phyloP scores from a whole-genome alignment of 2,888 invertebrate species.

The Drosophila falleni region DNA sequence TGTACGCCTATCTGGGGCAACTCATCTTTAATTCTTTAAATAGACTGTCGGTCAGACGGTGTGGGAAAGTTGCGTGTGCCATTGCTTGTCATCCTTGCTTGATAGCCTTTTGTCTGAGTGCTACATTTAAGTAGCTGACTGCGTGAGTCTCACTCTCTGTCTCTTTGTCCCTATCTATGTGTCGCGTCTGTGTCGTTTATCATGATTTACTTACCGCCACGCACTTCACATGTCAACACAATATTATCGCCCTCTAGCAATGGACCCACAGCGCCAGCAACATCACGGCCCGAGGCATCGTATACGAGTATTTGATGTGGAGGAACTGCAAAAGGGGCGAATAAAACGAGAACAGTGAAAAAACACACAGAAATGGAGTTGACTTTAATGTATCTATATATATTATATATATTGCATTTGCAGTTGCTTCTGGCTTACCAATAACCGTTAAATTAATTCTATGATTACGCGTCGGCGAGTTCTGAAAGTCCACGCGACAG shows the following conservation, averaged over 20 bases:
- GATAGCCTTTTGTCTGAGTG: slow-evolving; percentile 81
- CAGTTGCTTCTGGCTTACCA: slow-evolving; percentile 88
- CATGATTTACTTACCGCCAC: slow-evolving; percentile 90
- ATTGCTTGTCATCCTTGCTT: slow-evolving; percentile 63
- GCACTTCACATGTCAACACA: slow-evolving; percentile 93
- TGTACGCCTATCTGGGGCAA: slow-evolving; percentile 63
- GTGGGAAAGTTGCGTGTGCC: slow-evolving; percentile 56
- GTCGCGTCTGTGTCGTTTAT: slow-evolving; percentile 74
- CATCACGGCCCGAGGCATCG: slow-evolving; percentile 93
- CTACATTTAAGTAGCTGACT: slow-evolving; percentile 76
- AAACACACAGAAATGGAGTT: slow-evolving; percentile 21
- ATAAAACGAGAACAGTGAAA: background rate
- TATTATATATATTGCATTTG: slow-evolving; percentile 53
- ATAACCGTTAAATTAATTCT: slow-evolving; percentile 95
- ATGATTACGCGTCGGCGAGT: slow-evolving; percentile 94
- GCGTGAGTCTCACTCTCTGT: slow-evolving; percentile 30
- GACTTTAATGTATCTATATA: slow-evolving; percentile 52
- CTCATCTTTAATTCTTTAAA: slow-evolving; percentile 82
- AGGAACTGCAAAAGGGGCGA: slow-evolving; percentile 88
- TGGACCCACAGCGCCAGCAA: slow-evolving; percentile 92
- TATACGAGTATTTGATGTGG: slow-evolving; percentile 94
- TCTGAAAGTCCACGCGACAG: slow-evolving; percentile 95
- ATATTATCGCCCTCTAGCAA: slow-evolving; percentile 93
- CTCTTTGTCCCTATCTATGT: slow-evolving; percentile 21
- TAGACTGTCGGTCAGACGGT: slow-evolving; percentile 61